Evolutionary conservation across 2,113 vertebrate species (phyloP).

Genomic region (Eretmochelys imbricata): DNA sequence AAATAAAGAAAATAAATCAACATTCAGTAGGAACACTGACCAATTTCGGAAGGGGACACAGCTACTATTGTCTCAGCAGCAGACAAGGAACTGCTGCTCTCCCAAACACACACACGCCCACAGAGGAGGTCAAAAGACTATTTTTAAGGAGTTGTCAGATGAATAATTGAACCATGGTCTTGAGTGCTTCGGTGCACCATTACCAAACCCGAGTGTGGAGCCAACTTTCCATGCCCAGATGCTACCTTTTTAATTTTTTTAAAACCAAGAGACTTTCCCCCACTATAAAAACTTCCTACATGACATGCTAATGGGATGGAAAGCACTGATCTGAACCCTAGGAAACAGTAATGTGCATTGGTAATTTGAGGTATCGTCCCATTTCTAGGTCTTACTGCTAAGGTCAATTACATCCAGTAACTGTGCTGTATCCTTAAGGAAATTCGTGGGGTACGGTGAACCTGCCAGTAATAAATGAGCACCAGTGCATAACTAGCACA

Average conservation of each 20-base stretch:
- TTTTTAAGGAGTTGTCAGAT: slow-evolving; percentile 63
- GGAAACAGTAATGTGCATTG: slow-evolving; percentile 80
- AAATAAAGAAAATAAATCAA: slow-evolving; percentile 32
- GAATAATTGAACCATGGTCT: slow-evolving; percentile 73
- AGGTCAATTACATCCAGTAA: slow-evolving; percentile 75
- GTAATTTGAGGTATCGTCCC: slow-evolving; percentile 84
- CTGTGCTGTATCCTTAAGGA: slow-evolving; percentile 79
- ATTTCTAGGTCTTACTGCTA: slow-evolving; percentile 79
- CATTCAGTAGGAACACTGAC: slow-evolving; percentile 61
- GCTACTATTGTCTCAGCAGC: slow-evolving; percentile 29
- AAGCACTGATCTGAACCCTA: slow-evolving; percentile 76
- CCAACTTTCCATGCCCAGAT: slow-evolving; percentile 60
- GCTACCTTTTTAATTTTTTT: slow-evolving; percentile 31
- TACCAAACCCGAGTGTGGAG: slow-evolving; percentile 54
- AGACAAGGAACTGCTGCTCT: slow-evolving; percentile 61
- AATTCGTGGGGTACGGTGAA: slow-evolving; percentile 66
- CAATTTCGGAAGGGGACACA: slow-evolving; percentile 18
- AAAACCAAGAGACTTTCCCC: slow-evolving; percentile 21
- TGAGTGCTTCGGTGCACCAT: slow-evolving; percentile 58
- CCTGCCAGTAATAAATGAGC: slow-evolving; percentile 82
- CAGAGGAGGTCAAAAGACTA: slow-evolving; percentile 66
- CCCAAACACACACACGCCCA: slow-evolving; percentile 56
- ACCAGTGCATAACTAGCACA: slow-evolving; percentile 83
- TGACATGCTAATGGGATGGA: slow-evolving; percentile 72
- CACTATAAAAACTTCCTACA: slow-evolving; percentile 67